Percentiles rank a stretch among this genome's conserved stretches.
Evolutionary conservation across 2,113 vertebrate species (phyloP).

Genomic region (Gallinago undulata): DNA sequence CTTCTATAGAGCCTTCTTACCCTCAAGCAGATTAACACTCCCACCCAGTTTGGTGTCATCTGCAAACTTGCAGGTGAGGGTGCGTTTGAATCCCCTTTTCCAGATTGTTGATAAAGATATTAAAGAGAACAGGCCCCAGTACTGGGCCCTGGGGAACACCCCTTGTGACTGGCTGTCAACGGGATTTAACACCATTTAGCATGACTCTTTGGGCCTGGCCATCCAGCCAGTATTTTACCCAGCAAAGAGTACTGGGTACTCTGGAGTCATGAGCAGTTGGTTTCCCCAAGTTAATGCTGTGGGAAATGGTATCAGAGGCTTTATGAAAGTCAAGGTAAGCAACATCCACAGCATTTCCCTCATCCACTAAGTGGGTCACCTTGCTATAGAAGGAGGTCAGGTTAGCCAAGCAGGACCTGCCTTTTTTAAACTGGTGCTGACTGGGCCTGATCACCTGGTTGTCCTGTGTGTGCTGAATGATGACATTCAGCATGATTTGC

Average conservation of each 20-base stretch:
- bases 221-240: not conserved
- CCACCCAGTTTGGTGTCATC: no score
- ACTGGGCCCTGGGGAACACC: not conserved
- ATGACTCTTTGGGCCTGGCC: not conserved
- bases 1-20: not conserved
- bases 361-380: not conserved
- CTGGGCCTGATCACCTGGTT: not conserved
- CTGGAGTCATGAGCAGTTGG: not conserved
- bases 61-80: not conserved
- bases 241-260: not conserved
- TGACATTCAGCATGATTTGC: not conserved
- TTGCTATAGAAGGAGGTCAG: not conserved
- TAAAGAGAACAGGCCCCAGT: not conserved
- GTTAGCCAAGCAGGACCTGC: not conserved
- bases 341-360: not conserved
- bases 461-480: not conserved
- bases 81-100: not conserved
- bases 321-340: not conserved
- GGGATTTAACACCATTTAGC: not conserved
- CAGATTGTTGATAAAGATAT: not conserved
- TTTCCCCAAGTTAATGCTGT: not conserved
- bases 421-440: not conserved
- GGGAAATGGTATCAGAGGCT: not conserved
- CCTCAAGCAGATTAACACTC: not conserved
- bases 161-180: not conserved